A percentile compares a stretch with the other conserved stretches of the same genome.
Evolutionary conservation across 2,113 vertebrate genomes (phyloP).

Genomic region (Corydoras maculifer): DNA sequence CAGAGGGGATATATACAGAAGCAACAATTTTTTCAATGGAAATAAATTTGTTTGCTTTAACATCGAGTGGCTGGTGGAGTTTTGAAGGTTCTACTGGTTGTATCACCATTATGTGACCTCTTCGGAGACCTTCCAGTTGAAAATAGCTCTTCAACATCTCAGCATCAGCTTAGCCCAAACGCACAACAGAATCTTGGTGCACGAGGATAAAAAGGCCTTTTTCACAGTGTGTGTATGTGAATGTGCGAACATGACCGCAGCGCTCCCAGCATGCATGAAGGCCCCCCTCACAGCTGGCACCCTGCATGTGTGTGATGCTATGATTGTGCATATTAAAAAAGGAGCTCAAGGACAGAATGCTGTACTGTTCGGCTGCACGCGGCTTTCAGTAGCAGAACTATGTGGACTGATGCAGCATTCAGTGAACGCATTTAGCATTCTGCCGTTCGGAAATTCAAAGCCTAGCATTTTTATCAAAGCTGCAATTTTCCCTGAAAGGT

Average conservation of each 20-base stretch:
- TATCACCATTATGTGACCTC: too few relatives aligned
- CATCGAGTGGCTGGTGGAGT: too few relatives aligned
- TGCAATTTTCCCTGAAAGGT: background rate
- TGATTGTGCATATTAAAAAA: conserved; percentile 5
- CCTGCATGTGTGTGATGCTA: conserved; percentile 47
- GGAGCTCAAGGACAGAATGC: conserved; percentile 26
- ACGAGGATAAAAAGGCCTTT: background rate
- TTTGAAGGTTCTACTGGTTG: too few relatives aligned
- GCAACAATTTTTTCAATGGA: too few relatives aligned
- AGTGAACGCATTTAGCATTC: background rate
- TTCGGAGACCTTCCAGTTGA: background rate
- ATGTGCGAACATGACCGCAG: conserved; percentile 29
- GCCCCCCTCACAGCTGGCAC: conserved; percentile 28
- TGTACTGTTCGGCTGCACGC: conserved; percentile 9
- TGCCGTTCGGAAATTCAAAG: background rate
- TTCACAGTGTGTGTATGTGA: conserved; percentile 17
- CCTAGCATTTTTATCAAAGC: background rate
- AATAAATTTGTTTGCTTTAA: too few relatives aligned
- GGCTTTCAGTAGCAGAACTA: conserved; percentile 10
- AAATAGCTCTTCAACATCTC: conserved; percentile 18
- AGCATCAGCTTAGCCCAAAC: conserved; percentile 11
- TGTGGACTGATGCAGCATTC: conserved; percentile 1
- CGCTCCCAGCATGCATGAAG: conserved; percentile 17
- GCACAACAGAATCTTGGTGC: conserved; percentile 23
- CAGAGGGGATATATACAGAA: too few relatives aligned